Evolutionary conservation across 2,888 invertebrate species (phyloP).

Genomic region (Tipula lateralis): DNA sequence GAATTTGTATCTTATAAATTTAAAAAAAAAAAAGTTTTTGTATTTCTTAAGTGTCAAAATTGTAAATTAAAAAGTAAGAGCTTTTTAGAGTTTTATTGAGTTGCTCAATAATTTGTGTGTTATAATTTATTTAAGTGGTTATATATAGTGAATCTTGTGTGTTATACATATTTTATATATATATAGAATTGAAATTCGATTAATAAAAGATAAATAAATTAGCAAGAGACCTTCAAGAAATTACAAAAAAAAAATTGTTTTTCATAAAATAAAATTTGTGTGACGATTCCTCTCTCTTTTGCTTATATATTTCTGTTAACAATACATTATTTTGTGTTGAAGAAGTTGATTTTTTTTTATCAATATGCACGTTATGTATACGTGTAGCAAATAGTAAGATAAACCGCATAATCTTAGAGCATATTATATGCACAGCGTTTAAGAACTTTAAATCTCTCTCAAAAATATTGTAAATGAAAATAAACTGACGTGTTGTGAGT

Average conservation of each 20-base stretch:
- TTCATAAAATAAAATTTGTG: not conserved
- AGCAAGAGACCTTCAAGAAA: not conserved
- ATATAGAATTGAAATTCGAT: not conserved
- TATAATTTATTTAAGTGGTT: not conserved
- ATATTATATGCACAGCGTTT: not conserved
- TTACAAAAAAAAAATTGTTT: not conserved
- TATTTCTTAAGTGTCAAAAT: constrained; percentile 14
- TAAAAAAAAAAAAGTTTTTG: not conserved
- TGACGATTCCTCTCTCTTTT: constrained; percentile 24
- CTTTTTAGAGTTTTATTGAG: not conserved
- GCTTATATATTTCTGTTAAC: not conserved
- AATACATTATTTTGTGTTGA: not conserved
- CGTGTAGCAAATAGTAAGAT: not conserved
- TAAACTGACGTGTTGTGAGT: not conserved
- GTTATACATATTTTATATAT: not conserved
- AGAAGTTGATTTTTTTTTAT: not conserved
- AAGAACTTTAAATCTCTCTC: not conserved
- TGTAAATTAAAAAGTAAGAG: not conserved
- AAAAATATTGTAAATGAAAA: not conserved
- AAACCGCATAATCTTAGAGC: not conserved
- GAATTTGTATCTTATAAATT: not conserved
- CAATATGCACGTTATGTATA: not conserved
- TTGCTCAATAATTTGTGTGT: not conserved
- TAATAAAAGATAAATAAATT: not conserved
- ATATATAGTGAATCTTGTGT: not conserved